A percentile compares a stretch with the other conserved stretches of the same genome.
These are phyloP conservation scores for Anthopleura xanthogrammica DNA, from an alignment of 92 coral and sea anemone genomes.

Conservation along the genomic window DNA sequence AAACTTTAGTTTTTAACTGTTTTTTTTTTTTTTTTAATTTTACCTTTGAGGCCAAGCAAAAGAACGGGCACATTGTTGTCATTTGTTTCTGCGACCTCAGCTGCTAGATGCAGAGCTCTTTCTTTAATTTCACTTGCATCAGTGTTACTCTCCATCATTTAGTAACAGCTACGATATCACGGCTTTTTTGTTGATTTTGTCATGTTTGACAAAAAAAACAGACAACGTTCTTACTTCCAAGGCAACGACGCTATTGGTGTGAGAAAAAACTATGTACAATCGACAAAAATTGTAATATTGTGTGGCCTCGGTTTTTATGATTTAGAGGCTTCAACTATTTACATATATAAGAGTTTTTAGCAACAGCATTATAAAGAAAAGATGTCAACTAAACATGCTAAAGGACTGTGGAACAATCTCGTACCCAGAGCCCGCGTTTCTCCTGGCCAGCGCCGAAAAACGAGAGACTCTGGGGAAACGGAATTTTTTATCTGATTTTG, in stretches of 20 bases:
- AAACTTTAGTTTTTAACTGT: too few relatives aligned
- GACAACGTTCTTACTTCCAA: too few relatives aligned
- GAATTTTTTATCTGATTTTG: too few relatives aligned
- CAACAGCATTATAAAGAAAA: not conserved
- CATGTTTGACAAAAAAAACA: too few relatives aligned
- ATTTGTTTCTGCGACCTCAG: constrained; percentile 96
- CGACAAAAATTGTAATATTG: not conserved
- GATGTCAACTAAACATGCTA: not conserved
- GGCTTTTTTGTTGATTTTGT: not conserved
- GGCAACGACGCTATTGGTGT: not conserved
- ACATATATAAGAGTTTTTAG: not conserved
- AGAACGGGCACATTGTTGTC: constrained; percentile 84
- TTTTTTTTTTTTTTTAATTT: too few relatives aligned
- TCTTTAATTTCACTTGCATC: constrained; percentile 64
- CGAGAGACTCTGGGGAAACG: too few relatives aligned
- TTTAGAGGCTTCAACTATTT: not conserved
- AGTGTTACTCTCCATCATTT: constrained; percentile 56
- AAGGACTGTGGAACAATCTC: too few relatives aligned
- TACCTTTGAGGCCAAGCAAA: constrained; percentile 81
- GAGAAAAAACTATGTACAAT: not conserved
- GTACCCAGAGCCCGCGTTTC: too few relatives aligned
- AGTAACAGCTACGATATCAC: not conserved
- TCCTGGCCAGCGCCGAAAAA: too few relatives aligned
- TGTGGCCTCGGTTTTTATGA: not conserved
- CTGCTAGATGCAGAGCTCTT: constrained; percentile 88